Evolutionary conservation across 2,888 invertebrate genomes (phyloP).

Genomic region (Coenonympha arcania): DNA sequence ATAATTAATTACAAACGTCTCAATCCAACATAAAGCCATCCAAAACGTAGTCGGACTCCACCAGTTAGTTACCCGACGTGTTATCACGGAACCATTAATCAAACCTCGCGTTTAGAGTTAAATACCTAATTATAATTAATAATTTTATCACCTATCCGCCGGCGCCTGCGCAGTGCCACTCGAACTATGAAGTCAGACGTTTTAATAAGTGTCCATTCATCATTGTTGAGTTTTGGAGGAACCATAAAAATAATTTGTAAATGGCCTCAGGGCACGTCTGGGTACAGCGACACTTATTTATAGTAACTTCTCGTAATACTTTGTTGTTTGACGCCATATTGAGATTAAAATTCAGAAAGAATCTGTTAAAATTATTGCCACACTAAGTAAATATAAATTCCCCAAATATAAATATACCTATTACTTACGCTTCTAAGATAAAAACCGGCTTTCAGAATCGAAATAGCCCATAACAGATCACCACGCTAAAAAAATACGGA

Average conservation of each 20-base stretch:
- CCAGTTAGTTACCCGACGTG: constrained; percentile 38
- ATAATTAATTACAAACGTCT: neutral
- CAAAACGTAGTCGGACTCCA: constrained; percentile 23
- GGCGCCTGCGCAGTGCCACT: constrained; percentile 34
- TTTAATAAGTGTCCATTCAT: constrained; percentile 24
- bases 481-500: too few relatives aligned
- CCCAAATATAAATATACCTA: too few relatives aligned
- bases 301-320: neutral
- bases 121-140: constrained; percentile 68
- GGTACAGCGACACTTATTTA: neutral
- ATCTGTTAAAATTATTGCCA: too few relatives aligned
- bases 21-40: constrained; percentile 20
- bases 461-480: too few relatives aligned
- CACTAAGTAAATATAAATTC: too few relatives aligned
- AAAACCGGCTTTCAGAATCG: too few relatives aligned
- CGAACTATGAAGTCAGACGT: constrained; percentile 22
- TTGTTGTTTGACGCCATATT: neutral
- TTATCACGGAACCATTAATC: constrained; percentile 61
- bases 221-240: constrained; percentile 10
- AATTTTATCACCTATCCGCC: constrained; percentile 61
- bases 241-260: constrained; percentile 16
- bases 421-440: neutral
- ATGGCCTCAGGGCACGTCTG: neutral
- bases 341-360: too few relatives aligned
- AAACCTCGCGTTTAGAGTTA: constrained; percentile 51